Percentiles rank a stretch among this genome's conserved stretches.
These are phyloP conservation scores for Virgularia gustaviana DNA, from an alignment of 92 coral and sea anemone species.

Conservation along the genomic window DNA sequence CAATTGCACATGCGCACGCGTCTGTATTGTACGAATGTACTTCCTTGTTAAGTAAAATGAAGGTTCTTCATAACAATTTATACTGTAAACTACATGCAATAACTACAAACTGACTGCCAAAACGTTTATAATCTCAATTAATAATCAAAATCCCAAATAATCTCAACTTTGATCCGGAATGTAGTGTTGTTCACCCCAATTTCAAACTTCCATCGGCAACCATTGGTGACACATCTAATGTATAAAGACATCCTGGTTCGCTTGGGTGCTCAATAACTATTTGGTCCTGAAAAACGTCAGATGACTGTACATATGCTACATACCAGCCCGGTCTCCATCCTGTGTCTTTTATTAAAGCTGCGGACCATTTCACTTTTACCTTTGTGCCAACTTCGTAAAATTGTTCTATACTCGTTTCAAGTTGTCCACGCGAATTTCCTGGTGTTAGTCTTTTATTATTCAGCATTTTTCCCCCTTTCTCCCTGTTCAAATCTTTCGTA, in stretches of 20 bases:
- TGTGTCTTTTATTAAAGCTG: slow-evolving; percentile 21
- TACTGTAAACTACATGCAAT: too few relatives aligned
- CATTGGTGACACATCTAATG: slow-evolving; percentile 16
- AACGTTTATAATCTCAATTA: too few relatives aligned
- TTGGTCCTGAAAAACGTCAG: slow-evolving; percentile 17
- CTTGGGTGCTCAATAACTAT: slow-evolving; percentile 23
- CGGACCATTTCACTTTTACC: slow-evolving; percentile 45
- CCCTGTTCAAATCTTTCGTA: neutral
- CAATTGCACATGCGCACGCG: too few relatives aligned
- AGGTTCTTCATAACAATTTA: too few relatives aligned
- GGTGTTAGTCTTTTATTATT: neutral
- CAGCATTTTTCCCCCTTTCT: neutral
- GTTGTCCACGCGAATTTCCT: neutral
- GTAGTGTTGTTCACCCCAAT: neutral
- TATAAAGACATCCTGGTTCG: slow-evolving; percentile 27
- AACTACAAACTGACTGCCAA: too few relatives aligned
- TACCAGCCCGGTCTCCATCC: slow-evolving; percentile 53
- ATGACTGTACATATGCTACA: slow-evolving; percentile 40
- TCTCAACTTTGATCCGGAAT: too few relatives aligned
- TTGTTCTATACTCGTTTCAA: neutral
- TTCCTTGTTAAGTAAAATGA: too few relatives aligned
- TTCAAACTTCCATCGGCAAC: slow-evolving; percentile 16
- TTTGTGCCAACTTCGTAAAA: slow-evolving; percentile 5
- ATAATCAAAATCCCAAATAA: too few relatives aligned
- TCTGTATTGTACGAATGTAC: too few relatives aligned